Evolutionary conservation across 2,888 invertebrate species (phyloP), one percentile per base, ranked within the genome.

Genomic region (Synanthedon andrenaeformis): DNA sequence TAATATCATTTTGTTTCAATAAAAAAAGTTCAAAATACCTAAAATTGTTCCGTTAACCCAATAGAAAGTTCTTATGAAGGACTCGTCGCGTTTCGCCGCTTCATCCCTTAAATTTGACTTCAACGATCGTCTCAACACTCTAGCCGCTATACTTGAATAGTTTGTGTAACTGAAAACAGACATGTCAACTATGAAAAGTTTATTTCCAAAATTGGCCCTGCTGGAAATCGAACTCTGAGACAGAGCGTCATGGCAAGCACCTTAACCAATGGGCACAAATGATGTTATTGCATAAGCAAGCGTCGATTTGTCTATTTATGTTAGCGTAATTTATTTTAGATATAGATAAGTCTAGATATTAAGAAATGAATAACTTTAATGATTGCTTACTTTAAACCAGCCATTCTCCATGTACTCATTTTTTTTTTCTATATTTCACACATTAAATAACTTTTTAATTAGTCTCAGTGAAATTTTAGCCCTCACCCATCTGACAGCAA

Each of bases 91-190:
- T 69, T 93, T 95, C 3, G 79, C 66, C n/a, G 96, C 95, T 5
- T 94, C 95, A 0, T 77, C 89, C 63, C 88, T 90, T 0, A 92
- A 63, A 4, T 94, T 93, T 0, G 91, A 70, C 77, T 96, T 97
- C 57, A 97, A 79, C 2, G 94, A 92, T 70, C 91, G 90, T 51
- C 97, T 90, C 53, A 97, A 83, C n/a, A 93, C 88, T 64, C 84
- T 90, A 4, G 97, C 97, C 63, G 97, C 96, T 70, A 97, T 96
- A 70, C 93, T 94, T 19, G 97, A 97, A 79, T 94, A 98, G 79
- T 95, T 94, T 67, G 97, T 93, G 85, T 97, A 97, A 80, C 96
- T 97, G 72, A 53, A 85, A 83, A 49, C 57, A 61, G 55, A 51
- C 13, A n/a, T 17, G 0, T 42, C 8, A 35, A 35, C 10, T 10